These are phyloP conservation scores for Mionectes olivaceus DNA, from an alignment of 2,797 vertebrate genomes.

Conservation along the genomic window DNA sequence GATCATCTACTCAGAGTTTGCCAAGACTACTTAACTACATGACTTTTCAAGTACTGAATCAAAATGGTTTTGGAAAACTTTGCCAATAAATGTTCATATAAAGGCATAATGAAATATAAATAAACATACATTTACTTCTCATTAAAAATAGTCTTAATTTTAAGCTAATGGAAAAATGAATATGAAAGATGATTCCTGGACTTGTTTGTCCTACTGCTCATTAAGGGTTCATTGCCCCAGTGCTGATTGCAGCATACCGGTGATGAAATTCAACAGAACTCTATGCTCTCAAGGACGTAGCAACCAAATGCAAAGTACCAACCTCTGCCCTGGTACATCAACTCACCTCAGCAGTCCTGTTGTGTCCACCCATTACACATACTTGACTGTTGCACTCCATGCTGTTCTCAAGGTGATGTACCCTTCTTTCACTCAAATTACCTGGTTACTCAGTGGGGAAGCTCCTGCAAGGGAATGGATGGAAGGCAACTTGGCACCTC, in stretches of 20 bases:
- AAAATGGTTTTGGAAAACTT: not conserved
- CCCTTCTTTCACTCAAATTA: not conserved
- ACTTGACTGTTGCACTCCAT: not conserved
- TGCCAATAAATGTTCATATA: not conserved
- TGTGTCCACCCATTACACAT: not conserved
- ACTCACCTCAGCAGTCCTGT: not conserved
- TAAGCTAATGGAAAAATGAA: not conserved
- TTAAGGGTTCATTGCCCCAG: not conserved
- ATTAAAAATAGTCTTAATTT: not conserved
- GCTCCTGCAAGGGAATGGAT: not conserved
- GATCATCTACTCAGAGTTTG: not conserved
- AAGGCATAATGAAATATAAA: not conserved
- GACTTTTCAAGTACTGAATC: not conserved
- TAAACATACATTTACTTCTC: not conserved
- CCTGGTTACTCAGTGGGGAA: not conserved
- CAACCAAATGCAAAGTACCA: not conserved
- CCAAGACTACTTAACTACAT: not conserved
- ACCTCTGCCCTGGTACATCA: not conserved
- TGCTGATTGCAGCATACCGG: not conserved
- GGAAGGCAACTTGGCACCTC: not conserved
- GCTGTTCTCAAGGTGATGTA: fast-evolving
- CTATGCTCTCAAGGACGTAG: not conserved
- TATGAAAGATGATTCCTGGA: not conserved
- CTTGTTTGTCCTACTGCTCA: not conserved
- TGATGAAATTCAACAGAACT: not conserved